phyloP scores from a whole-genome alignment of 2,797 vertebrate species.

The Cercopithecus hamlyni region DNA sequence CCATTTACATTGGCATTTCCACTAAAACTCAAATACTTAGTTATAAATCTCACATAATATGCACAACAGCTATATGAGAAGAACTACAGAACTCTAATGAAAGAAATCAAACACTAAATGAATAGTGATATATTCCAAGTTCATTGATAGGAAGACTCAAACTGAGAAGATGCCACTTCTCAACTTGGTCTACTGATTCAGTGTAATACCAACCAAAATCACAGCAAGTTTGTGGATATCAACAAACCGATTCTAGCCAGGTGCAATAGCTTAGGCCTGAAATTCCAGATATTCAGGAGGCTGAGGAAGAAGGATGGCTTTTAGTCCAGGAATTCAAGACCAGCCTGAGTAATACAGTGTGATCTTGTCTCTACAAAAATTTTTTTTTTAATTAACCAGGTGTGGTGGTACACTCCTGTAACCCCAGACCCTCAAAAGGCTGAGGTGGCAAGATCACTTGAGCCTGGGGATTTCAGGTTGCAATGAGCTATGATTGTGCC shows the following conservation, averaged over 20 bases:
- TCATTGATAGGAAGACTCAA: neutral
- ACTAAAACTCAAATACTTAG: neutral
- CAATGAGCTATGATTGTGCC: neutral
- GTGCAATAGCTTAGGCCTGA: too few species aligned
- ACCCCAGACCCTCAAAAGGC: neutral
- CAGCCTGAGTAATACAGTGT: neutral
- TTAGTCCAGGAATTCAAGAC: neutral
- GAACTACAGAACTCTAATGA: neutral
- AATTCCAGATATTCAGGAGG: neutral
- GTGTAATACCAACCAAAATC: neutral
- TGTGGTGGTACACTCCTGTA: neutral
- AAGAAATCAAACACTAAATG: neutral
- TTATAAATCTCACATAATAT: neutral
- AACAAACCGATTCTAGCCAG: neutral
- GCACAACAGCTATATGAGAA: neutral
- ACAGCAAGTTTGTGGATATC: neutral
- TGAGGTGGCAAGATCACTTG: neutral
- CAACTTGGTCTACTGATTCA: neutral
- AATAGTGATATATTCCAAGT: neutral
- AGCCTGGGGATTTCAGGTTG: neutral
- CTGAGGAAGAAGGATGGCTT: neutral
- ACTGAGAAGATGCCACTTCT: neutral
- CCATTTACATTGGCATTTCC: neutral
- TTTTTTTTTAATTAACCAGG: neutral
- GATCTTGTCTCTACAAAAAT: neutral